Conservation (phyloP, 2,797 vertebrate species). For the Myotis pilosus region DNA sequence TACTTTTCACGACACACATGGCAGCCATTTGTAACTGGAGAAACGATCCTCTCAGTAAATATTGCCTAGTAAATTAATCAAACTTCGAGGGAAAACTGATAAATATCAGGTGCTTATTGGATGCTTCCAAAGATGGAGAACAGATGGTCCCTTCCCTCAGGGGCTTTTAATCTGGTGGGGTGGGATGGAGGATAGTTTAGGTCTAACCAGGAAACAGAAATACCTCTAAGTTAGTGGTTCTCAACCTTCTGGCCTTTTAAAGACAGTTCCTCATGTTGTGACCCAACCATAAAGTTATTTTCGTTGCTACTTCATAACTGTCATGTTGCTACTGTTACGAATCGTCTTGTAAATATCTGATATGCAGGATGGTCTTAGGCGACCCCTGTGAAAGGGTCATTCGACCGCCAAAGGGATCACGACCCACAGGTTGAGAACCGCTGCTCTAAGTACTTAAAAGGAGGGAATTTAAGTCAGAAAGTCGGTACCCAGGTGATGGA, state of each 20-base stretch:
- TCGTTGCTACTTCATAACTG: too few relatives aligned
- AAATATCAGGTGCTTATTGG: constrained; percentile 67
- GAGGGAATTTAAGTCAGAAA: constrained; percentile 28
- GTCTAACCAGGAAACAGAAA: constrained; percentile 47
- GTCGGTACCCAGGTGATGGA: neutral
- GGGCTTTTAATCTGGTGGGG: constrained; percentile 49
- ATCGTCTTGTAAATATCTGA: too few relatives aligned
- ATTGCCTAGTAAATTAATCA: constrained; percentile 71
- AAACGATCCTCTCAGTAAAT: constrained; percentile 63
- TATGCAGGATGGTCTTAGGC: too few relatives aligned
- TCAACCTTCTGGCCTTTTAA: too few relatives aligned
- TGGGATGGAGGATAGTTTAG: constrained; percentile 45
- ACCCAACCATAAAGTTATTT: too few relatives aligned
- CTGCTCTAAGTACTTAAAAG: constrained; percentile 28
- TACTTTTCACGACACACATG: constrained; percentile 20
- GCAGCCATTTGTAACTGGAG: constrained; percentile 48
- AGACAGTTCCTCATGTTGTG: too few relatives aligned
- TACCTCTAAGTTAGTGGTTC: neutral
- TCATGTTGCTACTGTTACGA: too few relatives aligned
- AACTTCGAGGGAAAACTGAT: constrained; percentile 50
- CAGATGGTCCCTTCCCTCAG: constrained; percentile 58
- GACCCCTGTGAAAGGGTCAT: too few relatives aligned
- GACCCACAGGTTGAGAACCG: too few relatives aligned
- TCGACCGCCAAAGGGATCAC: too few relatives aligned
- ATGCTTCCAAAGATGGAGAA: constrained; percentile 44